Base-by-base conservation (phyloP, 2,888 invertebrate species). In the Drosophila testacea region DNA sequence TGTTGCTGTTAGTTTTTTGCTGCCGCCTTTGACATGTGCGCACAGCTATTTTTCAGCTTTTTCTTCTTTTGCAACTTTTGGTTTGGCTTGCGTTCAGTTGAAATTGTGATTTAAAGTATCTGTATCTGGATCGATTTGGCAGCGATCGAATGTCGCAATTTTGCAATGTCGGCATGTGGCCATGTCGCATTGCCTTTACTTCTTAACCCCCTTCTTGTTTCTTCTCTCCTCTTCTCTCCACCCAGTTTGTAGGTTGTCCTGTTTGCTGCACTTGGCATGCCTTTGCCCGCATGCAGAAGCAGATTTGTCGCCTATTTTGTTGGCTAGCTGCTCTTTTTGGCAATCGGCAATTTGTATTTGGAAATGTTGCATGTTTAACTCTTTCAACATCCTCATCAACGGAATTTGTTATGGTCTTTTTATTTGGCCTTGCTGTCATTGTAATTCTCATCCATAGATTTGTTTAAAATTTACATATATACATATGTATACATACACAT, bases 31-130 rank as follows among this genome's bases (percentile, higher is more conserved):
- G 87, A 88, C 83, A 88, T 83, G 87, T 88, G 85, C 84, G 83
- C 85, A 85, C 69, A 88, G 76, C 87, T 84, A 87, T 83, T 83
- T 82, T 87, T 70, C 69, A 61, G 72, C 52, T 59, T 65, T 75
- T 56, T 48, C 54, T 41, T 47, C 73, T 69, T 54, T 67, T 62
- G 16, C 52, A 50, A 48, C 39, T 73, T 70, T 69, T 68, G 70
- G 69, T 65, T 79, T 69, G 79, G 87, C 82, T 77, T 79, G 89
- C 88, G 84, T 63, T 88, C 79, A 68, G 68, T 77, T 74, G 77
- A 81, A 89, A 88, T 88, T 85, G 86, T 89, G 89, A 79, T 79
- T 89, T 83, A 89, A 89, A 88, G 89, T 85, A 85, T 89, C 88
- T 86, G 86, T 88, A 88, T 86, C 89, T 86, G 77, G 86, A 86